phyloP scores from a whole-genome alignment of 2,113 vertebrate species.

The Lepisosteus oculatus region DNA sequence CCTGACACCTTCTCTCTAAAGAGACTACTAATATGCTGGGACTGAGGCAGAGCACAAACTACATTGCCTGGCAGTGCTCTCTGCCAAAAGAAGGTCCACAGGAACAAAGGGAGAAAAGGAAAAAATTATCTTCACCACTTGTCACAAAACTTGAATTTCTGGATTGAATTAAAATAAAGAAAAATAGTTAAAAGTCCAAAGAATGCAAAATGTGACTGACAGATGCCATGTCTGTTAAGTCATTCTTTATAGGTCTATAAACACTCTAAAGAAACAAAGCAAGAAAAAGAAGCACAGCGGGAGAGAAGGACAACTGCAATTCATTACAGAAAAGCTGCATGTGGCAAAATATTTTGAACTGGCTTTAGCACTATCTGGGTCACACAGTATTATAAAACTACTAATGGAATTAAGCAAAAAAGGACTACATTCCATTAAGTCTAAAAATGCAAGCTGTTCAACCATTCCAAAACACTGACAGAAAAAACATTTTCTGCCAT shows the following conservation, averaged over 20 bases:
- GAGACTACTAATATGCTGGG: not conserved
- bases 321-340: conserved; percentile 6
- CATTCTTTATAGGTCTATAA: conserved; percentile 1
- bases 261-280: not conserved
- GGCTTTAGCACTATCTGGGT: not conserved
- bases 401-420: not conserved
- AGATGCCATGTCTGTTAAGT: not conserved
- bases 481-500: too few species aligned
- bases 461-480: not conserved
- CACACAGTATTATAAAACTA: not conserved
- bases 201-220: too few species aligned
- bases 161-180: too few species aligned
- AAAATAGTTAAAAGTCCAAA: too few species aligned
- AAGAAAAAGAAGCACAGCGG: not conserved
- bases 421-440: not conserved
- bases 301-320: not conserved
- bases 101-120: conserved; percentile 27
- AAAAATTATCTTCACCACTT: not conserved
- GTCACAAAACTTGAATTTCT: not conserved
- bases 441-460: not conserved
- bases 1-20: not conserved
- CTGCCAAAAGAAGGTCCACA: conserved; percentile 6
- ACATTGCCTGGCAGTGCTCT: not conserved
- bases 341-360: not conserved
- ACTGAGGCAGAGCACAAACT: not conserved